Evolutionary conservation across 1,140 invertebrate species (phyloP), one percentile per base, ranked within the genome.

Genomic region (Diachasmimorpha longicaudata): DNA sequence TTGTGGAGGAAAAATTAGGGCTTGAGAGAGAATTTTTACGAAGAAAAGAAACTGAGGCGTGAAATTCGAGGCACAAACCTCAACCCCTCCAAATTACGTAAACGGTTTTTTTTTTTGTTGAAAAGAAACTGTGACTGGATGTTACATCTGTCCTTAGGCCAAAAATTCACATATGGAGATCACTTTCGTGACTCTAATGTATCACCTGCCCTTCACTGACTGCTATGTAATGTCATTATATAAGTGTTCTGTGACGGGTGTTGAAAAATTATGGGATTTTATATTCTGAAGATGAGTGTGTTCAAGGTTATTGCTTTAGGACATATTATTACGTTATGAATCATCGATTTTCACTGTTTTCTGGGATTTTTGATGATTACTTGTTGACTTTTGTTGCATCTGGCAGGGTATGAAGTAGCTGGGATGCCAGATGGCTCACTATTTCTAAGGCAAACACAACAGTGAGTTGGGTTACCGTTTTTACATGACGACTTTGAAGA

Each of bases 191-290:
- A 66, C 31, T 68, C 36, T 37, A 37, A 68, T 68, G 66, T 37
- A 68, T 68, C 66, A 68, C n/a, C 66, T 68, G 66, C 66, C 66
- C 66, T 68, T 68, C 66, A 68, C 66, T 68, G 9, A 16, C 8
- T n/a, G 36, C 66, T 37, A 19, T 68, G 31, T 37, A 68, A 68
- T 68, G 16, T 39, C 5, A 68, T 68, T 68, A 63, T 19, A 25
- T 63, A 63, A 63, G 58, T 63, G 58, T 63, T 63, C 25, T 63
- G 58, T 25, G 58, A 1, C 8, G 23, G 13, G 58, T 63, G 58
- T 5, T 63, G 58, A 63, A 25, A 63, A 63, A 8, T 25, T 1
- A 63, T 19, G 4, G 8, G 21, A 25, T 25, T 23, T 14, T 4
- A 25, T 25, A 63, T 63, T 63, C 58, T 25, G 58, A 63, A 3